Conservation (phyloP, 37 sponge, comb jelly and placozoan genomes). For the Beroe ovata region DNA sequence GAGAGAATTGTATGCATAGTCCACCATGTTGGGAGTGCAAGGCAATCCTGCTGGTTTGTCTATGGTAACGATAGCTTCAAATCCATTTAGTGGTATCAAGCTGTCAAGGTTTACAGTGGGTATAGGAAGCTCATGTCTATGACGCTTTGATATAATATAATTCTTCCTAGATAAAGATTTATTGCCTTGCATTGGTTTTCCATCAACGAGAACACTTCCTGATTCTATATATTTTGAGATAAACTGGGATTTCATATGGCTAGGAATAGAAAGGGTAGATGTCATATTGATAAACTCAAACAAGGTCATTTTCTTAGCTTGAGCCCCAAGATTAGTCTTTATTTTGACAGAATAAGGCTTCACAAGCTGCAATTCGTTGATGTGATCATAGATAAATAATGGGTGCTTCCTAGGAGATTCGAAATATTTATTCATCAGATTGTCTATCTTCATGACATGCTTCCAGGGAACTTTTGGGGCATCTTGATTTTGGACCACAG, state of each 20-base stretch:
- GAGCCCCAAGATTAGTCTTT: not conserved
- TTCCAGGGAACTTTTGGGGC: not conserved
- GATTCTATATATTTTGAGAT: not conserved
- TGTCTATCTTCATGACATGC: not conserved
- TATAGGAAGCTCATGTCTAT: constrained; percentile 6
- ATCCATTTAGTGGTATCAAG: not conserved
- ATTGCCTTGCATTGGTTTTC: not conserved
- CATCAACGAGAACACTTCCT: constrained; percentile 1
- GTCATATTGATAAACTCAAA: not conserved
- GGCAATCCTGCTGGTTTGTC: constrained; percentile 41
- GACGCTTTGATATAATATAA: not conserved
- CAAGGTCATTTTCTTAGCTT: constrained; percentile 6
- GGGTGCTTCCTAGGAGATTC: not conserved
- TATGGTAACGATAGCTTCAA: not conserved
- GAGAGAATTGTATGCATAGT: constrained; percentile 22
- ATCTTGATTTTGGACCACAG: not conserved
- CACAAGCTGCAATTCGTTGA: not conserved
- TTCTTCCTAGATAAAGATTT: not conserved
- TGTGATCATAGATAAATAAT: constrained; percentile 1
- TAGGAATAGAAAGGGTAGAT: not conserved
- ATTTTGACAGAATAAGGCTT: constrained; percentile 27
- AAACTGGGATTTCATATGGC: not conserved
- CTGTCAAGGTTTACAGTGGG: not conserved
- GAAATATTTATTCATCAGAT: constrained; percentile 8
- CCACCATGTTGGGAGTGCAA: not conserved